Percentiles rank a stretch among this genome's conserved stretches.
Conservation (phyloP, 2,888 invertebrate genomes). For the Aradus depressus region DNA sequence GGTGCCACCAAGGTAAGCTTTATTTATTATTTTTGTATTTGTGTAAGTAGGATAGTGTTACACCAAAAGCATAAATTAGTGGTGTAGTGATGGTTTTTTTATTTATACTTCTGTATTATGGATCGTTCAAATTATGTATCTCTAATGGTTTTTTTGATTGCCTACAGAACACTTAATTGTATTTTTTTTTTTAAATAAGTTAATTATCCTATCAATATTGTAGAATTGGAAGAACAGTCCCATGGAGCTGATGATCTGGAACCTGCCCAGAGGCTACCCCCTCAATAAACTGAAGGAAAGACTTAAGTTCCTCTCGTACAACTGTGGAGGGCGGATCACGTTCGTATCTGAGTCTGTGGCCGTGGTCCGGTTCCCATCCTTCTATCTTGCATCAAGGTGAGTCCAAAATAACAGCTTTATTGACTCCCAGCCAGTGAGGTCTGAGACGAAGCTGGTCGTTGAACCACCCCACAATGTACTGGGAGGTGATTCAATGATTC, state of each 20-base stretch:
- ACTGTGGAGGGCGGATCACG: slow-evolving; percentile 68
- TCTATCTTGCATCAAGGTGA: slow-evolving; percentile 60
- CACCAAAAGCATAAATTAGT: background rate
- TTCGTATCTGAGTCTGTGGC: slow-evolving; percentile 52
- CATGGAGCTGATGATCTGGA: slow-evolving; percentile 53
- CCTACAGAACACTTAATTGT: background rate
- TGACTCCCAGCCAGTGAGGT: too few relatives aligned
- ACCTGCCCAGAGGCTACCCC: slow-evolving; percentile 53
- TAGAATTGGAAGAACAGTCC: slow-evolving; percentile 7
- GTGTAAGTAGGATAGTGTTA: background rate
- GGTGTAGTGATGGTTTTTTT: slow-evolving; percentile 5
- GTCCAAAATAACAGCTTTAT: too few relatives aligned
- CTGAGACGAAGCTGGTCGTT: too few relatives aligned
- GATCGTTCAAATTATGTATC: background rate
- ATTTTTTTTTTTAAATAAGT: background rate
- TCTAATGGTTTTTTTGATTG: background rate
- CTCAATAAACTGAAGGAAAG: slow-evolving; percentile 47
- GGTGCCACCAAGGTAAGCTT: slow-evolving; percentile 37
- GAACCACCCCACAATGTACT: too few relatives aligned
- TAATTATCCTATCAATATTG: background rate
- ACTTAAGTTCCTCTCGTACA: slow-evolving; percentile 58
- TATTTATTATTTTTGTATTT: background rate
- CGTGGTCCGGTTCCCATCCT: slow-evolving; percentile 55
- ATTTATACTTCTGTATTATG: slow-evolving; percentile 1
- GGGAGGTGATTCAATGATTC: too few relatives aligned